phyloP scores from a whole-genome alignment of 2,797 vertebrate genomes.

The Eulemur mongoz region DNA sequence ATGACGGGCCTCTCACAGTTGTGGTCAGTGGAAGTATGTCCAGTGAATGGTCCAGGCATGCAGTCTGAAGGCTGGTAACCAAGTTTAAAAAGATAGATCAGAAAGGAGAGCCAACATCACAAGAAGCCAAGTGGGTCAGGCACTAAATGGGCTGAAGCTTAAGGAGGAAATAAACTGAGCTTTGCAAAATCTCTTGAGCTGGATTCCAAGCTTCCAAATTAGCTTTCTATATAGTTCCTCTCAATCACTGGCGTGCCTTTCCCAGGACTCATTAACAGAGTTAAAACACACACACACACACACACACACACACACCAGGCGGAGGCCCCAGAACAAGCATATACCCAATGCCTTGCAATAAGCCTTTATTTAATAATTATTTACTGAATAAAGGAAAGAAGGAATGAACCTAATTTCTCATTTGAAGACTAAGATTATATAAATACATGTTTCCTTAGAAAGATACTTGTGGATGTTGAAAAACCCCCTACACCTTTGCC shows the following conservation, averaged over 20 bases:
- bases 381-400: not conserved
- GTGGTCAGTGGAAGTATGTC: not conserved
- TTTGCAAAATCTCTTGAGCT: not conserved
- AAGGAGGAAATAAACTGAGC: not conserved
- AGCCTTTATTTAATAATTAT: not conserved
- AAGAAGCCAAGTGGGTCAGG: constrained; percentile 40
- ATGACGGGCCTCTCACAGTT: not conserved
- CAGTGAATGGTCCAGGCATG: not conserved
- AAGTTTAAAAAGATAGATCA: not conserved
- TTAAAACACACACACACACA: not conserved
- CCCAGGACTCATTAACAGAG: not conserved
- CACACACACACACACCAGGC: not conserved
- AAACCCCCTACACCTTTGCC: not conserved
- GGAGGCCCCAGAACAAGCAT: not conserved
- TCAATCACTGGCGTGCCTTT: not conserved
- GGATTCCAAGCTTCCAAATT: not conserved
- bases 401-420: not conserved
- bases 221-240: not conserved
- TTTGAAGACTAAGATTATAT: not conserved
- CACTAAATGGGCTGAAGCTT: not conserved
- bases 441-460: not conserved
- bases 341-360: not conserved
- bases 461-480: not conserved
- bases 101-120: not conserved
- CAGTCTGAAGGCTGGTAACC: not conserved